These are phyloP conservation scores for Prietella phreatophila DNA, from an alignment of 2,113 vertebrate genomes.

Conservation along the genomic window DNA sequence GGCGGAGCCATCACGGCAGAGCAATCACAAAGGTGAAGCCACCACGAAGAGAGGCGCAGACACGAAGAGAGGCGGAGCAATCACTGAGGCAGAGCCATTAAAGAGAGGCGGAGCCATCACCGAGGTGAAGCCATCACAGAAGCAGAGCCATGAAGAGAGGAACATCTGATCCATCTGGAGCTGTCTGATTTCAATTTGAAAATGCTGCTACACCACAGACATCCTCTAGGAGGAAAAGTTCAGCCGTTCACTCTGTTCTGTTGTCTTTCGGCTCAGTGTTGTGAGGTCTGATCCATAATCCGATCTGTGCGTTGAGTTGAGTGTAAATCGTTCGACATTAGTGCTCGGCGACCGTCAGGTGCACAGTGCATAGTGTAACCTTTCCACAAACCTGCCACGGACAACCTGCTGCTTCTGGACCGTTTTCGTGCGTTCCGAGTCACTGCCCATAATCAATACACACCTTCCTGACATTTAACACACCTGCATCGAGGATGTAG, in stretches of 20 bases:
- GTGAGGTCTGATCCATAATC: not conserved
- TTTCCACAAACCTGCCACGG: not conserved
- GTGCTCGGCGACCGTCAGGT: not conserved
- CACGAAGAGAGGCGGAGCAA: too few species aligned
- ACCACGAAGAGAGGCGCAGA: too few species aligned
- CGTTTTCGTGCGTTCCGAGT: not conserved
- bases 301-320: not conserved
- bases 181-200: too few species aligned
- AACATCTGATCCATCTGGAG: too few species aligned
- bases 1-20: not conserved
- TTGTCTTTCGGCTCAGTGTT: not conserved
- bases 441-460: conserved; percentile 3
- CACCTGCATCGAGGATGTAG: not conserved
- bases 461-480: conserved; percentile 5
- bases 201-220: not conserved
- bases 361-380: not conserved
- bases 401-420: not conserved
- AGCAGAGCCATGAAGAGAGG: too few species aligned
- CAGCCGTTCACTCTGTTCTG: not conserved
- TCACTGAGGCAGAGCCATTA: not conserved
- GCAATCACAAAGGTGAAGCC: not conserved
- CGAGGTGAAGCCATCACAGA: too few species aligned
- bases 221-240: not conserved
- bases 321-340: not conserved
- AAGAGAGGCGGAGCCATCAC: too few species aligned